A percentile compares a stretch with the other conserved stretches of the same genome.
These are phyloP conservation scores for Lates japonicus DNA, from an alignment of 2,797 vertebrate genomes.

Conservation along the genomic window DNA sequence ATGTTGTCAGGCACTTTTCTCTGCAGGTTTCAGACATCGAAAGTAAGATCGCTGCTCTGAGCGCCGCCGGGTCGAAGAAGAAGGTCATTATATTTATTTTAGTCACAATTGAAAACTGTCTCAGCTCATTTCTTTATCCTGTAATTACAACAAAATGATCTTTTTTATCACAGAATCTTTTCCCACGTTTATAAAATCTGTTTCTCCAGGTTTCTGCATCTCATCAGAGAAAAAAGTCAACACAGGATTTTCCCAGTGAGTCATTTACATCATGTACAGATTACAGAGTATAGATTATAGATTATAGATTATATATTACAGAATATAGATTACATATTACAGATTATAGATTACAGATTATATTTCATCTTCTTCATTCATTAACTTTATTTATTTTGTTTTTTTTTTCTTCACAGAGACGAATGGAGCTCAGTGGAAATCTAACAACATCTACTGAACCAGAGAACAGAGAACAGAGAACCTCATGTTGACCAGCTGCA, in stretches of 20 bases:
- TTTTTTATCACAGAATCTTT: too few species aligned
- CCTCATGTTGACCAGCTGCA: too few species aligned
- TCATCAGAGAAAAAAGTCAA: conserved; percentile 75
- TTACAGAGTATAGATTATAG: too few species aligned
- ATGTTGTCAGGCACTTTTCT: neutral
- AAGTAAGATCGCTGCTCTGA: conserved; percentile 91
- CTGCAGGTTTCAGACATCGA: conserved; percentile 93
- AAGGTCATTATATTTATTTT: conserved; percentile 75
- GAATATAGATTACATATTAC: too few species aligned
- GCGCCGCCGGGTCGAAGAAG: conserved; percentile 85
- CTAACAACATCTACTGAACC: conserved; percentile 59
- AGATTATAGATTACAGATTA: too few species aligned
- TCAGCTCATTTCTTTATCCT: too few species aligned
- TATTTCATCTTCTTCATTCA: too few species aligned
- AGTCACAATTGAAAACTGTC: too few species aligned
- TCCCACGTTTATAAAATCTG: too few species aligned
- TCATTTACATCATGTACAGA: too few species aligned
- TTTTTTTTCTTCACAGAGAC: conserved; percentile 82
- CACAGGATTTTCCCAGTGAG: conserved; percentile 76
- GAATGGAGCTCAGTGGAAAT: conserved; percentile 82
- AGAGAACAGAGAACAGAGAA: neutral
- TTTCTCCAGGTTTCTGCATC: conserved; percentile 68
- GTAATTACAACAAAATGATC: too few species aligned
- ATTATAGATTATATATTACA: too few species aligned
- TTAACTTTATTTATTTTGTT: conserved; percentile 3